Base-by-base conservation (phyloP, 1,140 invertebrate genomes). In the Rhizoglyphus robini region DNA sequence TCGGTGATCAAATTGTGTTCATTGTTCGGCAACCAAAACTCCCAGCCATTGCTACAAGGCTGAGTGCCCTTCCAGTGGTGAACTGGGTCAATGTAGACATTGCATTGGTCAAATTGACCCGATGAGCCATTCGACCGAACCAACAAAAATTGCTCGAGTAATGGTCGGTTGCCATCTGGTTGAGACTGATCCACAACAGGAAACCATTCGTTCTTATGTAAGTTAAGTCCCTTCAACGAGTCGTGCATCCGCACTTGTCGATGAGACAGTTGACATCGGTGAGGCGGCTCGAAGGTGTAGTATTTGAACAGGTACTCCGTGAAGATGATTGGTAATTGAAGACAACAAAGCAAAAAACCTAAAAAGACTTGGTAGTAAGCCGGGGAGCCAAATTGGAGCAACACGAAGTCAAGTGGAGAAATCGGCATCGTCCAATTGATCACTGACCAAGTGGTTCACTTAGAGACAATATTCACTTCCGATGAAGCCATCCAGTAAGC, bases 381-480 rank as follows among this genome's bases (percentile, higher is more conserved):
- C 15, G 72, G 74, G 15, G 69, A 67, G 2, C 73, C 73, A 3
- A 75, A 65, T 23, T 69, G 67, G 29, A 71, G 61, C 23, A 75
- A 58, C 20, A 75, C 63, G 38, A 63, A 68, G 47, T 68, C 67
- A 3, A 68, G 88, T 90, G 51, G 92, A 91, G 60, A 96, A 77
- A 34, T 60, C 23, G 58, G 27, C 58, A 60, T 60, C n/a, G 15
- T 51, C n/a, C n/a, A n/a, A n/a, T n/a, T n/a, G n/a, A n/a, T n/a
- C n/a, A n/a, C n/a, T n/a, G n/a, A n/a, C n/a, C n/a, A n/a, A n/a
- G n/a, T n/a, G n/a, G n/a, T n/a, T n/a, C n/a, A n/a, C n/a, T n/a
- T n/a, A n/a, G n/a, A n/a, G n/a, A n/a, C n/a, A n/a, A n/a, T n/a
- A n/a, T n/a, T n/a, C n/a, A n/a, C n/a, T n/a, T n/a, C n/a, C n/a